A percentile compares a stretch with the other conserved stretches of the same genome.
phyloP scores from a whole-genome alignment of 2,797 vertebrate genomes.

The Darevskia nairensis region DNA sequence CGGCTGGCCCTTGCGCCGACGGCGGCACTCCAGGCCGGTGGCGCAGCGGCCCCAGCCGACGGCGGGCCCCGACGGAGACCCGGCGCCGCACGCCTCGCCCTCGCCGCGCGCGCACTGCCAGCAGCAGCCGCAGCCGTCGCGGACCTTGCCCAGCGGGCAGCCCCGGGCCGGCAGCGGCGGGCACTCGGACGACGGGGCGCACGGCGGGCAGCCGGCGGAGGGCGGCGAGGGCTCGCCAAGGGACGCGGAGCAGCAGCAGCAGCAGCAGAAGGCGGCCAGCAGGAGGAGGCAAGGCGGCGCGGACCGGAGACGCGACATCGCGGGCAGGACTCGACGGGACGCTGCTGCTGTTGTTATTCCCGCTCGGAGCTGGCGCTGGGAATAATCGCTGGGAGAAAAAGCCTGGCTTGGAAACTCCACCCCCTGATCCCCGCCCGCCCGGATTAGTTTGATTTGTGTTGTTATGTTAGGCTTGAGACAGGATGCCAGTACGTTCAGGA shows the following conservation, averaged over 20 bases:
- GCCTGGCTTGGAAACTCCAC: background rate
- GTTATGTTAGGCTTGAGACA: background rate
- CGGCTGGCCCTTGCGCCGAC: slow-evolving; percentile 81
- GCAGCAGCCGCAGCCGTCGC: slow-evolving; percentile 86
- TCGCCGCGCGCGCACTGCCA: slow-evolving; percentile 83
- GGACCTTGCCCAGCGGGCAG: slow-evolving; percentile 79
- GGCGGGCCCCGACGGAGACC: slow-evolving; percentile 49
- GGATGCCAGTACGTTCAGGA: background rate
- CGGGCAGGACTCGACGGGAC: background rate
- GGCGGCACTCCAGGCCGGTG: slow-evolving; percentile 85
- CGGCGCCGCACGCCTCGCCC: slow-evolving; percentile 83
- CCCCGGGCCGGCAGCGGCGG: slow-evolving; percentile 78
- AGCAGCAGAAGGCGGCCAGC: background rate
- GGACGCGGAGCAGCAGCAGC: background rate
- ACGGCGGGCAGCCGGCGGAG: slow-evolving; percentile 72
- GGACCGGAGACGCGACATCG: background rate
- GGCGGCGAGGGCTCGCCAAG: background rate
- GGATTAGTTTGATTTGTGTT: too few species aligned
- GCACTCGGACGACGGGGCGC: slow-evolving; percentile 76
- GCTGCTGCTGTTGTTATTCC: too few species aligned
- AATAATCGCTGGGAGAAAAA: background rate
- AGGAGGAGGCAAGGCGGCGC: background rate
- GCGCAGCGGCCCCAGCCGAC: slow-evolving; percentile 80
- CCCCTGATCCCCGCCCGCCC: background rate
- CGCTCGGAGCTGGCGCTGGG: background rate